Evolutionary conservation across 2,113 vertebrate species (phyloP).

Genomic region (Hipposideros armiger): DNA sequence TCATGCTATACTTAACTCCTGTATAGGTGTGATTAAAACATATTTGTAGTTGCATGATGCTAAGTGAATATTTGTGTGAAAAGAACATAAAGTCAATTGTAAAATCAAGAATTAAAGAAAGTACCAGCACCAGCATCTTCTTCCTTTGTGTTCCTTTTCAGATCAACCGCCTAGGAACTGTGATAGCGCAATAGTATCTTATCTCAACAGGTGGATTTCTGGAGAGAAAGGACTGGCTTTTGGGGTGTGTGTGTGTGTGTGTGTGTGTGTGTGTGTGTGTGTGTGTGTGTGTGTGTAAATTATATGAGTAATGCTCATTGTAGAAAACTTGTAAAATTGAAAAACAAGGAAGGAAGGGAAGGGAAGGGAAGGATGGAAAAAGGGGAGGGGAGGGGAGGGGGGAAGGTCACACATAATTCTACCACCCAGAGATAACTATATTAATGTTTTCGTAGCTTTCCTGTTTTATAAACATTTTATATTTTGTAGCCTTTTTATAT

Average conservation of each 20-base stretch:
- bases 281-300: neutral
- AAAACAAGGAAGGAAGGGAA: neutral
- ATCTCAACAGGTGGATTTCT: slow-evolving; percentile 16
- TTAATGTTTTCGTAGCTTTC: slow-evolving; percentile 3
- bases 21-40: neutral
- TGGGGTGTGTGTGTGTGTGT: neutral
- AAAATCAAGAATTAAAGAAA: slow-evolving; percentile 28
- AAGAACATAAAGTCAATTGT: slow-evolving; percentile 51
- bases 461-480: slow-evolving; percentile 48
- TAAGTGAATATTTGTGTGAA: slow-evolving; percentile 62
- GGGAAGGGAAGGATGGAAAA: neutral
- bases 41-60: slow-evolving; percentile 57
- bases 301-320: neutral
- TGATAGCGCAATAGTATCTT: neutral
- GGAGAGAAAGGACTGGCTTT: neutral
- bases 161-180: neutral
- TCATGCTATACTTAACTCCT: neutral
- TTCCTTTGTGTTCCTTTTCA: slow-evolving; percentile 8
- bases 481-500: slow-evolving; percentile 52
- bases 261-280: neutral
- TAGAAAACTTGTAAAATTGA: slow-evolving; percentile 43
- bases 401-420: neutral
- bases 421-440: neutral
- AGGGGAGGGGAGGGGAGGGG: too few species aligned
- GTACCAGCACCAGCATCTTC: neutral